These are phyloP conservation scores for Melanocharis versteri DNA, from an alignment of 2,113 vertebrate species.

Conservation along the genomic window DNA sequence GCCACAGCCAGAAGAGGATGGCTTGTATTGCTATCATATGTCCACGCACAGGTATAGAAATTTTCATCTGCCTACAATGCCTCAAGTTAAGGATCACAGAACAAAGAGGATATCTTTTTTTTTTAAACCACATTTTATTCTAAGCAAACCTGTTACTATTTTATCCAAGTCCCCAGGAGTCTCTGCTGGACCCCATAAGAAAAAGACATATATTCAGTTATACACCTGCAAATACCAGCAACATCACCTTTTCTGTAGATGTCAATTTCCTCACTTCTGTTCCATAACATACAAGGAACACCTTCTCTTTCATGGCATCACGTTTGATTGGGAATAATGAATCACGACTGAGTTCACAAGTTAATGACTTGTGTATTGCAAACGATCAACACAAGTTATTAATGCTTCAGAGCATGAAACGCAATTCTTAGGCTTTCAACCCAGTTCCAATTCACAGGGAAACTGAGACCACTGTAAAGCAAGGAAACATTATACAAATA, in stretches of 20 bases:
- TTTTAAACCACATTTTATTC: not conserved
- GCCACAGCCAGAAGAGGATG: conserved; percentile 95
- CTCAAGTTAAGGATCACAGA: conserved; percentile 70
- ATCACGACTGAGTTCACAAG: not conserved
- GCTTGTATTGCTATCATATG: conserved; percentile 96
- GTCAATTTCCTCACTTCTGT: not conserved
- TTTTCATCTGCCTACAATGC: conserved; percentile 91
- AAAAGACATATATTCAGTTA: not conserved
- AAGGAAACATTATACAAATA: not conserved
- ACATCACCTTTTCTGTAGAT: not conserved
- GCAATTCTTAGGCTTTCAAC: not conserved
- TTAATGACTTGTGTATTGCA: not conserved
- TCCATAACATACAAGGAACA: not conserved
- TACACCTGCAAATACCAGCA: not conserved
- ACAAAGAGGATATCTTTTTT: not conserved
- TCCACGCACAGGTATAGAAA: conserved; percentile 98
- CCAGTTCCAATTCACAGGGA: not conserved
- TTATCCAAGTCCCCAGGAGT: not conserved
- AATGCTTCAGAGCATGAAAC: not conserved
- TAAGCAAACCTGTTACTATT: not conserved
- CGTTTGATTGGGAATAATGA: not conserved
- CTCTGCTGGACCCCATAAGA: not conserved
- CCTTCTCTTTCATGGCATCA: not conserved
- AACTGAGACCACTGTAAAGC: not conserved
- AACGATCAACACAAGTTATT: not conserved